Evolutionary conservation across 2,888 invertebrate genomes (phyloP).

Genomic region (Aproaerema taeniolella): DNA sequence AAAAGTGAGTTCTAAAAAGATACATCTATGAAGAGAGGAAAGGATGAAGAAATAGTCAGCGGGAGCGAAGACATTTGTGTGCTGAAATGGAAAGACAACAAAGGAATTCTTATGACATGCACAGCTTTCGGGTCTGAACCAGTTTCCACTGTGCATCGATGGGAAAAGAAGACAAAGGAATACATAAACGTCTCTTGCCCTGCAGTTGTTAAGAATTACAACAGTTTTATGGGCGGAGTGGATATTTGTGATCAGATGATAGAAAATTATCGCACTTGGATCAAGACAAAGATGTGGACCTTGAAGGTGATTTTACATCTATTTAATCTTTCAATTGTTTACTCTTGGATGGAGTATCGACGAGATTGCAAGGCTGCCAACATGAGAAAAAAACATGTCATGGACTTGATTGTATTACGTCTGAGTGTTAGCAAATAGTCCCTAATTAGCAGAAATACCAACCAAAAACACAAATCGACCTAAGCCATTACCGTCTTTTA

Average conservation of each 20-base stretch:
- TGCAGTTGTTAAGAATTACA: slow-evolving; percentile 21
- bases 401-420: not conserved
- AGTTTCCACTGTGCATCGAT: slow-evolving; percentile 15
- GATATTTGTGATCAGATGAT: slow-evolving; percentile 24
- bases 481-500: not conserved
- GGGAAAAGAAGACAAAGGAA: slow-evolving; percentile 2
- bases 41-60: slow-evolving; percentile 12
- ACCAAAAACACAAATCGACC: not conserved
- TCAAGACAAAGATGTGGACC: slow-evolving; percentile 26
- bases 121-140: slow-evolving; percentile 19
- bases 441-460: not conserved
- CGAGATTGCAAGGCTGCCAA: not conserved
- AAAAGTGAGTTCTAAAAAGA: slow-evolving; percentile 14
- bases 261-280: slow-evolving; percentile 22
- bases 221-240: slow-evolving; percentile 27
- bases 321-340: slow-evolving; percentile 10
- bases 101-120: slow-evolving; percentile 20
- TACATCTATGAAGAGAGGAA: slow-evolving; percentile 13
- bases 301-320: slow-evolving; percentile 16
- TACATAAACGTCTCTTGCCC: slow-evolving; percentile 20
- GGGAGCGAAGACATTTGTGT: slow-evolving; percentile 14
- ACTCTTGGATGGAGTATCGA: slow-evolving; percentile 1
- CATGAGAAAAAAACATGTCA: not conserved
- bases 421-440: not conserved
- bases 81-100: slow-evolving; percentile 22